phyloP scores from a whole-genome alignment of 1,140 invertebrate genomes.

The Hypothenemus hampei region DNA sequence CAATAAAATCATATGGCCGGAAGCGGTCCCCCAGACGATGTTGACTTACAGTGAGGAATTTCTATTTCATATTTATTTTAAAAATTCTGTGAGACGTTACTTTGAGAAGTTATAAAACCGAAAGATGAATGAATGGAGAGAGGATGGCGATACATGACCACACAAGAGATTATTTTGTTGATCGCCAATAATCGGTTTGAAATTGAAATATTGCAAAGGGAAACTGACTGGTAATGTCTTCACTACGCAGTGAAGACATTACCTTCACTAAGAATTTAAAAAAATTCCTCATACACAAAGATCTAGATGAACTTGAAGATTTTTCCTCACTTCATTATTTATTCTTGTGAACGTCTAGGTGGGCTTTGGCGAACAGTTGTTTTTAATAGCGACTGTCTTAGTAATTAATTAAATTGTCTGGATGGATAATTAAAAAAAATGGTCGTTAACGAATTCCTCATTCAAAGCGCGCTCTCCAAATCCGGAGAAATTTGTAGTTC shows the following conservation, averaged over 20 bases:
- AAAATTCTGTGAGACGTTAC: conserved; percentile 20
- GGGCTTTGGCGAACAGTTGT: too few species aligned
- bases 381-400: too few species aligned
- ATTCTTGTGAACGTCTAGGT: neutral
- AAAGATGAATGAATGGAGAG: conserved; percentile 24
- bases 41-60: conserved; percentile 25
- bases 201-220: neutral
- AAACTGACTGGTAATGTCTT: too few species aligned
- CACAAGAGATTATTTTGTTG: neutral
- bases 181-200: neutral
- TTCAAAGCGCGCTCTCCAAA: too few species aligned
- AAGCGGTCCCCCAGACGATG: conserved; percentile 23
- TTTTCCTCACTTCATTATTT: too few species aligned
- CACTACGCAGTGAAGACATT: neutral
- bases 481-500: neutral
- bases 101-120: conserved; percentile 9
- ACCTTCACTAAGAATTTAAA: neutral
- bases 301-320: too few species aligned
- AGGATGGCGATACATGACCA: conserved; percentile 1
- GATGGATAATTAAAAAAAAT: neutral
- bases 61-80: conserved; percentile 25
- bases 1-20: conserved; percentile 28
- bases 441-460: too few species aligned
- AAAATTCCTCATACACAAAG: too few species aligned
- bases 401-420: too few species aligned